These are phyloP conservation scores for Athalia rosae DNA, from an alignment of 2,888 invertebrate genomes.

Conservation along the genomic window DNA sequence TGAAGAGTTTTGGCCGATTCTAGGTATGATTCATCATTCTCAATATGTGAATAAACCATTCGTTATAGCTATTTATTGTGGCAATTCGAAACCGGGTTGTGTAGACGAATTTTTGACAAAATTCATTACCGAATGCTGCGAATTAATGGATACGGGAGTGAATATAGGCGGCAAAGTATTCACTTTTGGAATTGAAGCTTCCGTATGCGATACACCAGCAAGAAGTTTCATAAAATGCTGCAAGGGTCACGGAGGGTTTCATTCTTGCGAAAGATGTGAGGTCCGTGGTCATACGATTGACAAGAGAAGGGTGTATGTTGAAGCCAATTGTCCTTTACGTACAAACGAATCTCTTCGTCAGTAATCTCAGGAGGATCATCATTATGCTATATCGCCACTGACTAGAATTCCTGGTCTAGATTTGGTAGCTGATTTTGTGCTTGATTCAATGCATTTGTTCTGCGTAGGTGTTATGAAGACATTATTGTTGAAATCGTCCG, in stretches of 20 bases:
- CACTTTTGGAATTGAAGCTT: slow-evolving; percentile 44
- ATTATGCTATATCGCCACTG: slow-evolving; percentile 6
- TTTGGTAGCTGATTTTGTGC: neutral
- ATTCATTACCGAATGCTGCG: slow-evolving; percentile 49
- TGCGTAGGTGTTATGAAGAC: slow-evolving; percentile 2
- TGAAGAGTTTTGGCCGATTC: slow-evolving; percentile 35
- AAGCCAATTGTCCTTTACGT: neutral
- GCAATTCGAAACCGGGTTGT: slow-evolving; percentile 50
- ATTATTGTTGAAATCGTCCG: neutral
- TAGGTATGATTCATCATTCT: slow-evolving; percentile 15
- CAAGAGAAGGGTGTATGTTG: neutral
- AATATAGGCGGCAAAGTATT: slow-evolving; percentile 46
- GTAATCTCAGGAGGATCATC: neutral
- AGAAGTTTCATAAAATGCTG: slow-evolving; percentile 50
- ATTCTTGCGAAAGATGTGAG: slow-evolving; percentile 49
- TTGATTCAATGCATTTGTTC: slow-evolving; percentile 30
- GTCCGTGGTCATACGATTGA: neutral
- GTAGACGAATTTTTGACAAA: slow-evolving; percentile 49
- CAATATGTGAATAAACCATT: slow-evolving; percentile 36
- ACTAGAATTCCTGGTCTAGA: slow-evolving; percentile 2
- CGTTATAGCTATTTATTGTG: slow-evolving; percentile 46
- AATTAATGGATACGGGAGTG: slow-evolving; percentile 49
- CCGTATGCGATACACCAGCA: slow-evolving; percentile 53
- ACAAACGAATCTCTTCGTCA: slow-evolving; percentile 5
- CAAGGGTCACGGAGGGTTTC: slow-evolving; percentile 52